A percentile compares a stretch with the other conserved stretches of the same genome.
These are phyloP conservation scores for Danio jaintianensis DNA, from an alignment of 2,797 vertebrate genomes.

Conservation along the genomic window DNA sequence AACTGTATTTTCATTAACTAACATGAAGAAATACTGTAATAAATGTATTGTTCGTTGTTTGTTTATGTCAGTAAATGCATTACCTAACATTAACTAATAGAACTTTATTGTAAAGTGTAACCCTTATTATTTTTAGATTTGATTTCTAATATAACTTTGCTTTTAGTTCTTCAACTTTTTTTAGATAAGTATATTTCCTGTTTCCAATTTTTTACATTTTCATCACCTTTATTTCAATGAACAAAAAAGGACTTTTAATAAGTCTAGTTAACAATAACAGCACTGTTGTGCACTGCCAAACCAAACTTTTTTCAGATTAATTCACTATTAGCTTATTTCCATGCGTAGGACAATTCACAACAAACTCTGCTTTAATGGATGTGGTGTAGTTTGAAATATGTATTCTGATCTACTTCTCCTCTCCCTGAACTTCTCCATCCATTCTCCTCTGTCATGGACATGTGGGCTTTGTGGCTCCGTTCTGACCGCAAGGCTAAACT, in stretches of 20 bases:
- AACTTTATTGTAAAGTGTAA: no score
- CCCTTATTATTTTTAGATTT: no score
- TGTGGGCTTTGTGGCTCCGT: constrained; percentile 28
- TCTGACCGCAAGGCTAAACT: constrained; percentile 29
- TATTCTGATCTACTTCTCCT: constrained; percentile 3
- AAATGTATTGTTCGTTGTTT: no score
- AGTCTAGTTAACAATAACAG: neutral
- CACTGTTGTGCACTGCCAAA: neutral
- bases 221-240: neutral
- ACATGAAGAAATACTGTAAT: no score
- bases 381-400: neutral
- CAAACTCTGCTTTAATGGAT: neutral
- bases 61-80: no score
- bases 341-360: neutral
- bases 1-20: no score
- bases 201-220: neutral
- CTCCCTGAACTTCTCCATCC: neutral
- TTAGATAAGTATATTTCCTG: no score
- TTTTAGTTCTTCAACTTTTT: neutral
- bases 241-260: neutral
- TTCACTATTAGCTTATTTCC: neutral
- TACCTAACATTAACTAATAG: no score
- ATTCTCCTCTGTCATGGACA: constrained; percentile 3
- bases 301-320: neutral
- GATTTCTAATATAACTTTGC: no score